Base-by-base conservation (phyloP, 2,797 vertebrate genomes). In the Clarias pachynema region DNA sequence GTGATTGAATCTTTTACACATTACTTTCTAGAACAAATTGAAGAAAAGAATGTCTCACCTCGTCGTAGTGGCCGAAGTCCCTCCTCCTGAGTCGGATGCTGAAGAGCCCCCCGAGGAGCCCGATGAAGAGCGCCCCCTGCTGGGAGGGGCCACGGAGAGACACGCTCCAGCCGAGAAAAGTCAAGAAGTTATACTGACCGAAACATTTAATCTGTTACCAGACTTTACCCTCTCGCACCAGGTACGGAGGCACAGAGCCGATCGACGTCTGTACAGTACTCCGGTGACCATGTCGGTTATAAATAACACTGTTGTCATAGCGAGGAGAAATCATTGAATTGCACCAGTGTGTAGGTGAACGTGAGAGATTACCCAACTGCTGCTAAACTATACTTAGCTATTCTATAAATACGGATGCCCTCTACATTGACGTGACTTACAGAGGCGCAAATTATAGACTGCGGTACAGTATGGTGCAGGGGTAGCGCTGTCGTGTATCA, bases 1-100 rank as follows among this genome's bases (percentile, higher is more conserved):
- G 2, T 9, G 5, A 29, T 57, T 37, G 63, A 56, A 59, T 12
- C 18, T 59, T 60, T 22, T 53, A 22, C 10, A 4, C 37, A 75
- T 86, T 22, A 86, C 82, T 86, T 63, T 40, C 8, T 89, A 96
- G 95, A 92, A 89, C 1, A 95, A 91, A 82, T 85, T 96, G 81
- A 92, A 91, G 87, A 94, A 89, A 87, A 94, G 89, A 84, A 92
- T 96, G 93, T 94, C 94, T 16, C 91, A 95, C 82, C 93, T 96
- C 0, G 60, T 93, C 79, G 88, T 96, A 2, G 91, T 93, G 83
- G 84, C 89, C 0, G 90, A 95, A 63, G 90, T 90, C 26, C 65
- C 24, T 15, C 65, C 77, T 24, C 63, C 7, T 5, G 90, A 91
- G 20, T 79, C 29, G 24, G 66, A 92, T 40, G 84, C 12, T 0